Evolutionary conservation across 2,888 invertebrate species (phyloP).

Genomic region (Ashinkailepas kermadecensis): DNA sequence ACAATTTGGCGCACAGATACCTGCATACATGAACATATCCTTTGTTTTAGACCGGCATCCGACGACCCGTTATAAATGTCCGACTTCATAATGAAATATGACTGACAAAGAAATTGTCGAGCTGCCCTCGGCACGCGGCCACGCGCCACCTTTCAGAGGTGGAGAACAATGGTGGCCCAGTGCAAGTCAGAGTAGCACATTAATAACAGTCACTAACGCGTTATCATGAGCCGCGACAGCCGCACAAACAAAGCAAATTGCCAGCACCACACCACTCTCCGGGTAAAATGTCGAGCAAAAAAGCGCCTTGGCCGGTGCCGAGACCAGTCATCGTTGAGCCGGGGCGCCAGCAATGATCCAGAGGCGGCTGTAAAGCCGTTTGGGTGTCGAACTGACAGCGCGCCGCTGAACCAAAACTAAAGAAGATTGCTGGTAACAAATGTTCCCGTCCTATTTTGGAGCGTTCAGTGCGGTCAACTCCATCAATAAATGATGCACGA

Average conservation of each 20-base stretch:
- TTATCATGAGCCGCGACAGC: conserved; percentile 14
- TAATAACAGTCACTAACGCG: conserved; percentile 8
- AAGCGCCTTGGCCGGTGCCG: neutral
- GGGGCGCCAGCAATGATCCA: no score
- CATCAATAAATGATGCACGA: no score
- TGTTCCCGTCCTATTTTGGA: neutral
- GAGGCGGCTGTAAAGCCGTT: no score
- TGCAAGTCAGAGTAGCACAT: conserved; percentile 19
- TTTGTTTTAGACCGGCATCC: conserved; percentile 7
- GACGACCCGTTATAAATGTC: neutral
- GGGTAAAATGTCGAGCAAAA: neutral
- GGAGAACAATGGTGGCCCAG: neutral
- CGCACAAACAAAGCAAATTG: conserved; percentile 17
- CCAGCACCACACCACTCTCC: neutral
- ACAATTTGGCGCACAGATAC: neutral
- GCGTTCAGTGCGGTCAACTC: neutral
- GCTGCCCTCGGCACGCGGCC: neutral
- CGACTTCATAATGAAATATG: conserved; percentile 12
- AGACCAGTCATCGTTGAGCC: no score
- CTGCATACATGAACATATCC: conserved; percentile 12
- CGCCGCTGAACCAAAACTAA: no score
- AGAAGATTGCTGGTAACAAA: neutral
- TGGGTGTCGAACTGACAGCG: no score
- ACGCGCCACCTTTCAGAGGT: conserved; percentile 6
- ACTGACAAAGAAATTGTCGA: conserved; percentile 17